phyloP scores from a whole-genome alignment of 2,797 vertebrate species.

The Morus bassanus region DNA sequence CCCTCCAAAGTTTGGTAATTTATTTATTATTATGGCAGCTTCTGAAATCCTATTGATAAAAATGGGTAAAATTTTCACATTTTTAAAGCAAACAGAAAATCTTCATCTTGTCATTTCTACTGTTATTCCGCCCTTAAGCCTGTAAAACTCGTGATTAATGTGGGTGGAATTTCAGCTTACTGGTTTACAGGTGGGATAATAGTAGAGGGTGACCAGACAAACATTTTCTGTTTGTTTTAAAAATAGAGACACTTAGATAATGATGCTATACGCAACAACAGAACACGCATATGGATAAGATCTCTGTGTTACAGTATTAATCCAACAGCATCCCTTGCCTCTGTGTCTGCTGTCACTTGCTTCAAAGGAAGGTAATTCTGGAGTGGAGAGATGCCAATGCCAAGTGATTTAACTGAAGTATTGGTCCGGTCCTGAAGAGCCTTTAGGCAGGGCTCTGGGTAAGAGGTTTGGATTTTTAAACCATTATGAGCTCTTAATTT shows the following conservation, averaged over 20 bases:
- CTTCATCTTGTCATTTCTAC: not conserved
- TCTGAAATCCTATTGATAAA: not conserved
- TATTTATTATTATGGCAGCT: not conserved
- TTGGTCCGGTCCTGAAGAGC: not conserved
- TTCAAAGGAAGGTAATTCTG: not conserved
- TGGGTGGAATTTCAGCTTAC: not conserved
- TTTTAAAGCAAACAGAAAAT: not conserved
- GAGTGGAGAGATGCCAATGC: not conserved
- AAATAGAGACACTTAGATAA: conserved; percentile 31
- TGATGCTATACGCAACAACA: not conserved
- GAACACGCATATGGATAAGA: not conserved
- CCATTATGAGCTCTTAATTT: not conserved
- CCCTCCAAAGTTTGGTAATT: not conserved
- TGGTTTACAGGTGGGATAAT: not conserved
- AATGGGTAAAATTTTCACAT: not conserved
- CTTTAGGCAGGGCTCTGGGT: not conserved
- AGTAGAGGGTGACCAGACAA: conserved; percentile 16
- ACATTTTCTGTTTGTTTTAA: not conserved
- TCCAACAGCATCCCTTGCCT: not conserved
- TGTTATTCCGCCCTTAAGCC: not conserved
- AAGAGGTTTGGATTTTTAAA: not conserved
- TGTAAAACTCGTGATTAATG: not conserved
- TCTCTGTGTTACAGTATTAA: not conserved
- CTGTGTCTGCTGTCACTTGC: not conserved
- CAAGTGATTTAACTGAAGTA: not conserved